phyloP scores from a whole-genome alignment of 2,113 vertebrate species.

The Alexandromys fortis region DNA sequence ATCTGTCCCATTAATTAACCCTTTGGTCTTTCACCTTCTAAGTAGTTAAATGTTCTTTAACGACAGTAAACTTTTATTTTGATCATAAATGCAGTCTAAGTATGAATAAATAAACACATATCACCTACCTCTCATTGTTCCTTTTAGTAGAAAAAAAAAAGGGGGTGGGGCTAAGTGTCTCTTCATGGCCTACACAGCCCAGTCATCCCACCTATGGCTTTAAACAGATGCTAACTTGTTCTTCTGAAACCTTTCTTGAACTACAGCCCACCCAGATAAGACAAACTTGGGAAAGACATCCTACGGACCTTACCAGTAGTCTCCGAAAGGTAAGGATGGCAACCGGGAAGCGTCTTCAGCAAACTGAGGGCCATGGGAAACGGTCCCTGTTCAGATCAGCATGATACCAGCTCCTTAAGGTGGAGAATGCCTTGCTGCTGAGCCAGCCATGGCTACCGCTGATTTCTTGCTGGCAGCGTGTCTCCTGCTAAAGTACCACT shows the following conservation, averaged over 20 bases:
- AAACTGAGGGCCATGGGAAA: constrained; percentile 87
- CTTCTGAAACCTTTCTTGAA: constrained; percentile 26
- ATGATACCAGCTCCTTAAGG: not conserved
- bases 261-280: not conserved
- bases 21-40: constrained; percentile 72
- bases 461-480: not conserved
- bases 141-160: constrained; percentile 55
- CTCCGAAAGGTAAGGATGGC: constrained; percentile 89
- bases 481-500: not conserved
- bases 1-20: not conserved
- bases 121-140: constrained; percentile 44
- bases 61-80: constrained; percentile 61
- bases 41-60: constrained; percentile 38
- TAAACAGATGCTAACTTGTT: not conserved
- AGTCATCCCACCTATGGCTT: constrained; percentile 24
- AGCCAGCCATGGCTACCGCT: not conserved
- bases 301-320: constrained; percentile 94
- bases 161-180: constrained; percentile 48
- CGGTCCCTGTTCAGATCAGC: not conserved
- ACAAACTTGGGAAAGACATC: not conserved
- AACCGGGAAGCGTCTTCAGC: constrained; percentile 89
- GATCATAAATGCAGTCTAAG: constrained; percentile 71
- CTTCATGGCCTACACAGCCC: constrained; percentile 41
- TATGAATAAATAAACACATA: constrained; percentile 81
- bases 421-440: too few relatives aligned